Conservation (phyloP, 1,140 invertebrate species). For the Phthorimaea operculella region DNA sequence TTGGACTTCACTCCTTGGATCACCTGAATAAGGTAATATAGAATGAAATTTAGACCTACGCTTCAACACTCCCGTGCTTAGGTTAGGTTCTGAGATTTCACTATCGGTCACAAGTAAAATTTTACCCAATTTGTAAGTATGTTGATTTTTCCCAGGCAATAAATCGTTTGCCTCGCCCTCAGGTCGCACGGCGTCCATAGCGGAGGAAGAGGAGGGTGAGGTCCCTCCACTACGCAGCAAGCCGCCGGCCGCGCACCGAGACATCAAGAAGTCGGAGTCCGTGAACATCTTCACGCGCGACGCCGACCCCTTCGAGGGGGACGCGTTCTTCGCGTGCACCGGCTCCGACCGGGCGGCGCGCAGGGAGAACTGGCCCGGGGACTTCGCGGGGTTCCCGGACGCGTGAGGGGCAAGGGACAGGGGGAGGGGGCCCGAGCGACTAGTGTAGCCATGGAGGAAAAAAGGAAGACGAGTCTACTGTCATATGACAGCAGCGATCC, state of each 20-base stretch:
- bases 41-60: too few relatives aligned
- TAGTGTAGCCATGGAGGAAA: too few relatives aligned
- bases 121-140: too few relatives aligned
- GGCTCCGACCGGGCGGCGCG: constrained; percentile 55
- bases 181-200: constrained; percentile 46
- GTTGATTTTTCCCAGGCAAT: too few relatives aligned
- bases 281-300: constrained; percentile 86
- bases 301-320: constrained; percentile 85
- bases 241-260: constrained; percentile 30
- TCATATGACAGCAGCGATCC: too few relatives aligned
- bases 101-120: too few relatives aligned
- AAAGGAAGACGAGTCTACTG: too few relatives aligned
- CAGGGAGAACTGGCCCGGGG: constrained; percentile 60
- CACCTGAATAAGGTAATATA: too few relatives aligned
- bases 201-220: constrained; percentile 57
- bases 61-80: too few relatives aligned
- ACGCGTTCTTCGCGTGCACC: constrained; percentile 81
- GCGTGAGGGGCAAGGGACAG: constrained; percentile 26
- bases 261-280: constrained; percentile 86
- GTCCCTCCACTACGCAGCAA: constrained; percentile 38
- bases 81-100: too few relatives aligned
- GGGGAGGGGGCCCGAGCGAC: neutral
- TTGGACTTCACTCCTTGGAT: too few relatives aligned
- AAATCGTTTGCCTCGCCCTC: neutral
- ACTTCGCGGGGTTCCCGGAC: constrained; percentile 56